Conservation (phyloP, 1,140 invertebrate genomes). For the Bombus huntii region DNA sequence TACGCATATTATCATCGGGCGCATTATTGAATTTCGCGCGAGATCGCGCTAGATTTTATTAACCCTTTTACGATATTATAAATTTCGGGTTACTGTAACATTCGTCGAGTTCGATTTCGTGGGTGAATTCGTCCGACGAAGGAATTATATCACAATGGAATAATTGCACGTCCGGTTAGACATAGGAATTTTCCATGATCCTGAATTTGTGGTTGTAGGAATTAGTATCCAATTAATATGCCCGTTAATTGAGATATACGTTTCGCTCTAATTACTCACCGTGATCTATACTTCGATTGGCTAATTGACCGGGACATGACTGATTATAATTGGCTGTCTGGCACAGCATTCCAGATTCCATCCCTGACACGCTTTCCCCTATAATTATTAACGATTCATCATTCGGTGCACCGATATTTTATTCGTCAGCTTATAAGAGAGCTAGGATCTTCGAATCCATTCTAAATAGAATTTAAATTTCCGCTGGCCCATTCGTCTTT, state of each 20-base stretch:
- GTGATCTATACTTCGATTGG: slow-evolving; percentile 48
- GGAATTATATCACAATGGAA: neutral
- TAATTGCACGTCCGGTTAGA: neutral
- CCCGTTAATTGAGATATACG: slow-evolving; percentile 15
- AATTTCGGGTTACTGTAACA: too few relatives aligned
- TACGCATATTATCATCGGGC: slow-evolving; percentile 31
- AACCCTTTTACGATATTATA: neutral
- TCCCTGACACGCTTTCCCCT: slow-evolving; percentile 30
- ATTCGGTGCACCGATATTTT: neutral
- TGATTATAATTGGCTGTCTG: slow-evolving; percentile 61
- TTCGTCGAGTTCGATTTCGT: neutral
- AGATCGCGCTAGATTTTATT: neutral
- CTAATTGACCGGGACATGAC: slow-evolving; percentile 61
- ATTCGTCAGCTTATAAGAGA: neutral
- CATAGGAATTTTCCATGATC: neutral
- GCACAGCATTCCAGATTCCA: slow-evolving; percentile 46
- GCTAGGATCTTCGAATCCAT: neutral
- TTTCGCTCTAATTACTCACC: slow-evolving; percentile 29
- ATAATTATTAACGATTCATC: slow-evolving; percentile 31
- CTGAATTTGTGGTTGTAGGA: neutral
- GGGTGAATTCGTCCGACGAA: neutral
- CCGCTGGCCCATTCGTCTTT: neutral
- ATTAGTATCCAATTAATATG: slow-evolving; percentile 11
- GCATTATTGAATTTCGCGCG: neutral
- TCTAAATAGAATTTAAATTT: neutral